Conservation (phyloP, 2,797 vertebrate genomes). For the Scomberomorus guttatus region DNA sequence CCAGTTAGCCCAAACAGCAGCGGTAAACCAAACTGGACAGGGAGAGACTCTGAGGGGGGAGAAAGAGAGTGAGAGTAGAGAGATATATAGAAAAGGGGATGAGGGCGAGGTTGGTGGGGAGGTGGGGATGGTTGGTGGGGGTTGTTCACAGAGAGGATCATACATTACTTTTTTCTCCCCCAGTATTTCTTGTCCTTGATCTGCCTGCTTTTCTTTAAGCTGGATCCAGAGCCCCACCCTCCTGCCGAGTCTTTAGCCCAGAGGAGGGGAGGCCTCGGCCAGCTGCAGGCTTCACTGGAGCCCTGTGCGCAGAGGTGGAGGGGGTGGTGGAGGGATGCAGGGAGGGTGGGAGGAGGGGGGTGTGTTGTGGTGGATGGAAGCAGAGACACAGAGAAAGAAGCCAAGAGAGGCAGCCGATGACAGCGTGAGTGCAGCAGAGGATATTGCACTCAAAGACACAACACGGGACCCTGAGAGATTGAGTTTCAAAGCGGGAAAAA, state of each 20-base stretch:
- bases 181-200: slow-evolving; percentile 83
- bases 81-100: slow-evolving; percentile 44
- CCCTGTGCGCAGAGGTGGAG: slow-evolving; percentile 39
- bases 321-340: slow-evolving; percentile 29
- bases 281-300: slow-evolving; percentile 76
- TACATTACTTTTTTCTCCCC: slow-evolving; percentile 74
- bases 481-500: slow-evolving; percentile 80
- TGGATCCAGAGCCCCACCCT: slow-evolving; percentile 82
- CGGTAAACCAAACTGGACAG: slow-evolving; percentile 49
- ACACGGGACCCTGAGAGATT: slow-evolving; percentile 81
- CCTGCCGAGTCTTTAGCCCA: slow-evolving; percentile 75
- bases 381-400: slow-evolving; percentile 48
- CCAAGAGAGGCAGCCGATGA: slow-evolving; percentile 73
- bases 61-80: slow-evolving; percentile 20
- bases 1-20: slow-evolving; percentile 59
- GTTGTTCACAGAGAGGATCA: slow-evolving; percentile 74
- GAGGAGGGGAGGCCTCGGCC: slow-evolving; percentile 77
- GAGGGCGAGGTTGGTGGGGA: slow-evolving; percentile 47
- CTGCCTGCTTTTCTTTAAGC: slow-evolving; percentile 83
- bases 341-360: background rate
- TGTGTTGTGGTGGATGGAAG: slow-evolving; percentile 47
- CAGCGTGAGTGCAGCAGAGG: slow-evolving; percentile 78
- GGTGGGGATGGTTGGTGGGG: slow-evolving; percentile 59
- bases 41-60: background rate
- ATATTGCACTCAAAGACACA: slow-evolving; percentile 84